Evolutionary conservation across 2,888 invertebrate species (phyloP).

Genomic region (Eurytoma californica): DNA sequence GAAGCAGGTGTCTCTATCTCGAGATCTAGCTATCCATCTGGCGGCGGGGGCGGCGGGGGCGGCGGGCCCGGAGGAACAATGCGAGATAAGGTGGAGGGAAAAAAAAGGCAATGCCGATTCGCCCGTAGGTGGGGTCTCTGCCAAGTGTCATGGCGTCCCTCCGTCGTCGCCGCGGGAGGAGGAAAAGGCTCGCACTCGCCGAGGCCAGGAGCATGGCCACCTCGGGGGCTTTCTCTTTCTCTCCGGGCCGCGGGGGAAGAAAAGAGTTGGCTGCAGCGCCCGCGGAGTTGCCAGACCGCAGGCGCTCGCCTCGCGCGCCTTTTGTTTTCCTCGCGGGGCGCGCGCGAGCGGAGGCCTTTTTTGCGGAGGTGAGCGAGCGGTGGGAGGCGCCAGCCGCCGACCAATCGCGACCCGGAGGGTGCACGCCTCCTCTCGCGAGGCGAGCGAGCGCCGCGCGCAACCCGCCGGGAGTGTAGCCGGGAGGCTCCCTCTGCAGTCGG

Average conservation of each 20-base stretch:
- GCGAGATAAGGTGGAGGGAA: neutral
- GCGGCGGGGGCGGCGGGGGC: too few relatives aligned
- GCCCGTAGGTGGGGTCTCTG: constrained; percentile 54
- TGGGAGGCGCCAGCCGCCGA: constrained; percentile 67
- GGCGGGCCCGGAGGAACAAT: neutral
- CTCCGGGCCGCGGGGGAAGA: neutral
- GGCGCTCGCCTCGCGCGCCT: constrained; percentile 12
- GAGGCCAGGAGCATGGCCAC: neutral
- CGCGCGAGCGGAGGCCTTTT: constrained; percentile 41
- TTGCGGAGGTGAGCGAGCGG: constrained; percentile 65
- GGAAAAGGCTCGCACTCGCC: too few relatives aligned
- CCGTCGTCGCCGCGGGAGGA: neutral
- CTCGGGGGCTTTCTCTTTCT: constrained; percentile 15
- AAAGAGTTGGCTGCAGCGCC: neutral
- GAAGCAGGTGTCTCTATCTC: too few relatives aligned
- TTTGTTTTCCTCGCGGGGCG: constrained; percentile 41
- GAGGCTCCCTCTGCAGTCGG: too few relatives aligned
- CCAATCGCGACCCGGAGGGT: constrained; percentile 65
- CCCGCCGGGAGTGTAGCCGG: too few relatives aligned
- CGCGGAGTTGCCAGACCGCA: constrained; percentile 31
- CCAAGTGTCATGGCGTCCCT: constrained; percentile 36
- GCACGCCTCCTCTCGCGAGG: constrained; percentile 67
- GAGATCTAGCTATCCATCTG: too few relatives aligned
- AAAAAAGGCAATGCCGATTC: constrained; percentile 19
- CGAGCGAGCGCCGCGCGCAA: constrained; percentile 53